Evolutionary conservation across 2,797 vertebrate species (phyloP), one percentile per base, ranked within the genome.

Genomic region (Chaetophractus vellerosus): DNA sequence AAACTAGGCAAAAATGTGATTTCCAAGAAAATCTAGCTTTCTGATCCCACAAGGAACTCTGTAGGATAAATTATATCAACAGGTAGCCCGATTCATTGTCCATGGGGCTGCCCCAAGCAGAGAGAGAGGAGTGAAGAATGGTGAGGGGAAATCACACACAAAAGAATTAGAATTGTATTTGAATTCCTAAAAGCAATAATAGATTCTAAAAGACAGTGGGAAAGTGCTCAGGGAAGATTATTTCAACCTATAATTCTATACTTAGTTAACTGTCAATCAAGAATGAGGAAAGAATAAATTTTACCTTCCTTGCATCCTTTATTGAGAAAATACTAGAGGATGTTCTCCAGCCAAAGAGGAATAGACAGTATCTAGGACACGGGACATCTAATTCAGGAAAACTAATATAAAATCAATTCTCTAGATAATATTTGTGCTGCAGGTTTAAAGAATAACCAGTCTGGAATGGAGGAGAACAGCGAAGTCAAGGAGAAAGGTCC

Each of bases 261-360:
- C n/a, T 33, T 75, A 86, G 50, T n/a, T 63, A 66, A 75, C 64
- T 80, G 15, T 89, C 61, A 45, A 45, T 69, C 45, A 68, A 92
- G 23, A 3, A 68, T 48, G 6, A 87, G n/a, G 23, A 31, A 57
- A 68, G 75, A 68, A 19, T 36, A 76, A 57, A 45, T 48, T 45
- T 28, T 16, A 5, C 31, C 16, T 64, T 68, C 38, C 18, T 90
- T 55, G 68, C 12, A 36, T 33, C 63, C 14, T 38, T 64, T 63
- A 52, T 71, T 69, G 11, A 36, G 23, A 92, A 85, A 26, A 52
- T 81, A 31, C 64, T 90, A 72, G 21, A 41, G 31, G 31, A 48
- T 63, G 2, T 21, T 38, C 52, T 90, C n/a, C 61, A 95, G 36
- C 19, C 6, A 48, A 81, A 64, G 9, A 71, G 9, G 2, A 85